These are phyloP conservation scores for Molossus alvarezi DNA, from an alignment of 2,797 vertebrate species.

Conservation along the genomic window DNA sequence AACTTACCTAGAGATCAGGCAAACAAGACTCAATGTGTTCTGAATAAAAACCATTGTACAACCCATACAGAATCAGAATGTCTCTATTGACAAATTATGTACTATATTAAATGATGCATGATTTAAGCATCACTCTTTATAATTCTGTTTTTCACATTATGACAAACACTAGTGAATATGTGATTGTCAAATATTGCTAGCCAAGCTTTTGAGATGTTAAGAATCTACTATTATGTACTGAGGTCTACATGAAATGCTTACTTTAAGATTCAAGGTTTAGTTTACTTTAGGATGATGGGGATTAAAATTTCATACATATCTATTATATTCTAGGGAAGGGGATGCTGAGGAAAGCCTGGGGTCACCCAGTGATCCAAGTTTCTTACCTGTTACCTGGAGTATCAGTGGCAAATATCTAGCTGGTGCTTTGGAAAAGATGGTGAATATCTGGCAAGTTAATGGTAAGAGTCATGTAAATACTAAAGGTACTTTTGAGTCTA, in stretches of 20 bases:
- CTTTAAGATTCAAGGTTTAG: constrained; percentile 47
- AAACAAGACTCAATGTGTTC: not conserved
- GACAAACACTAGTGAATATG: not conserved
- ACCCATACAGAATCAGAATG: constrained; percentile 1
- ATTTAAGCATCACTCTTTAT: not conserved
- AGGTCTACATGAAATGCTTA: not conserved
- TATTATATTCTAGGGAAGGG: constrained; percentile 91
- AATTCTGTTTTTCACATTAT: constrained; percentile 46
- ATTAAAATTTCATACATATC: constrained; percentile 16
- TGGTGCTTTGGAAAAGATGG: constrained; percentile 96
- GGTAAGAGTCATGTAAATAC: constrained; percentile 89
- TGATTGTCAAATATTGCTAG: constrained; percentile 34
- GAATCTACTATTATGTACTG: not conserved
- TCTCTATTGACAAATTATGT: constrained; percentile 33
- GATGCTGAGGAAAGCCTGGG: constrained; percentile 94
- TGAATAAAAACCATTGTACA: constrained; percentile 41
- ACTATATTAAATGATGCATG: constrained; percentile 37
- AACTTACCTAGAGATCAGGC: constrained; percentile 26
- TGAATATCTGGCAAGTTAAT: constrained; percentile 99
- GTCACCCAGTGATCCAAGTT: constrained; percentile 95
- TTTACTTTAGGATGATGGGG: constrained; percentile 47
- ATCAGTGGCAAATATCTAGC: constrained; percentile 97
- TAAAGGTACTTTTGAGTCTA: not conserved
- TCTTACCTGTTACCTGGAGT: constrained; percentile 97
- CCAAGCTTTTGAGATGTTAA: constrained; percentile 11